phyloP scores from a whole-genome alignment of 2,797 vertebrate genomes.

The Tolypeutes matacus region DNA sequence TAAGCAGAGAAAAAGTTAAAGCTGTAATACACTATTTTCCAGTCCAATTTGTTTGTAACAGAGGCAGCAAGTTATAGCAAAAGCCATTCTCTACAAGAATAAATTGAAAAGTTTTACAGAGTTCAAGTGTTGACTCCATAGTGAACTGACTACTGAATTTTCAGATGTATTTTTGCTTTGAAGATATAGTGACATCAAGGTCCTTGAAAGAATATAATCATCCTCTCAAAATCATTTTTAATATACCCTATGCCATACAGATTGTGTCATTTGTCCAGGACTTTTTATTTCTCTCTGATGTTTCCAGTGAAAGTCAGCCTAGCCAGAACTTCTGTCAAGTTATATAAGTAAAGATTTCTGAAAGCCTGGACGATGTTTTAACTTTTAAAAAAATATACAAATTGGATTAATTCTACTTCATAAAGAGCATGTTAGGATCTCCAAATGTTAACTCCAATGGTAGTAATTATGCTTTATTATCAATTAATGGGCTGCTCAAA shows the following conservation, averaged over 20 bases:
- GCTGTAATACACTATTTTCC: conserved; percentile 12
- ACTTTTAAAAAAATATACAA: neutral
- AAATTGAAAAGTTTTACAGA: conserved; percentile 61
- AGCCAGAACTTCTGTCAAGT: conserved; percentile 26
- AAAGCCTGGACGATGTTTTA: conserved; percentile 12
- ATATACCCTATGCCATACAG: conserved; percentile 50
- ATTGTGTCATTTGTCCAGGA: conserved; percentile 55
- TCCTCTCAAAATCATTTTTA: conserved; percentile 69
- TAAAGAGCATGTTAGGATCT: conserved; percentile 26
- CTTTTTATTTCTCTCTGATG: conserved; percentile 64
- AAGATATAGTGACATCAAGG: conserved; percentile 57
- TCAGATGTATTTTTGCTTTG: conserved; percentile 61
- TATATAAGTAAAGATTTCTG: conserved; percentile 54
- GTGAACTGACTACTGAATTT: conserved; percentile 53
- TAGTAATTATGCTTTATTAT: conserved; percentile 22
- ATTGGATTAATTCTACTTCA: conserved; percentile 14
- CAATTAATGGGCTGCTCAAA: neutral
- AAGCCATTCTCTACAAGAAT: conserved; percentile 4
- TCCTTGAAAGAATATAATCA: conserved; percentile 66
- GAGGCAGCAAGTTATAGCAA: conserved; percentile 33
- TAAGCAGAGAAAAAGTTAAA: conserved; percentile 30
- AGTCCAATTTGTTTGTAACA: conserved; percentile 30
- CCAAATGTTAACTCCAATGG: neutral
- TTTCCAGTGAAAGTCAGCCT: conserved; percentile 52
- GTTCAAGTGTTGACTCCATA: conserved; percentile 51